Evolutionary conservation across 2,888 invertebrate species (phyloP), one percentile per base, ranked within the genome.

Genomic region (Hirtodrosophila cameraria): DNA sequence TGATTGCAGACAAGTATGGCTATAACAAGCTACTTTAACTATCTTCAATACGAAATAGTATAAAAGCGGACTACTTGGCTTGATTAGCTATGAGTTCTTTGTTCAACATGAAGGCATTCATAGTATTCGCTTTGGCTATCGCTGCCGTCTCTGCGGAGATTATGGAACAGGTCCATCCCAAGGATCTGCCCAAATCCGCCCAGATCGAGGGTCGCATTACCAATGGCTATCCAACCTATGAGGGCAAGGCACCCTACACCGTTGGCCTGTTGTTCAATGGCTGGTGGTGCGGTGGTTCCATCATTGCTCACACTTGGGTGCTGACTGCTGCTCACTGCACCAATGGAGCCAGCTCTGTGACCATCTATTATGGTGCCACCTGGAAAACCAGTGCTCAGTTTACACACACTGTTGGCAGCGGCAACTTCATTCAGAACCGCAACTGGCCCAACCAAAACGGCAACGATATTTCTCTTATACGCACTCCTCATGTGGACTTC

Each of bases 301-400:
- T 89, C 43, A 88, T 89, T 52, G 76, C 68, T 4, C 53, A 75
- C 28, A 64, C 45, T 23, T 88, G 78, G 75, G 65, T 88, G n/a
- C 53, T 88, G 36, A 88, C 88, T 15, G 88, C 88, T 39, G 89
- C 88, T 59, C 88, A 89, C 55, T 88, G 88, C 68, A 76, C 86
- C 20, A 70, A 78, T 12, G 50, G 50, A 0, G 60, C 76, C 13
- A 9, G 41, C 23, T 66, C 70, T 2, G 78, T 81, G 9, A 79
- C 77, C 20, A 81, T 88, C 2, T 81, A 72, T 58, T 76, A 87
- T 35, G 89, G 89, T 11, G 78, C 83, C 4, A 86, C 76, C 8
- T 53, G 63, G 42, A 82, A 86, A 7, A 80, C 68, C n/a, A 61
- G 65, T 5, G 72, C 85, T 35, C 73, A 81, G 54, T 61, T 69